phyloP scores from a whole-genome alignment of 2,888 invertebrate species.

The Hoplodrina blanda region DNA sequence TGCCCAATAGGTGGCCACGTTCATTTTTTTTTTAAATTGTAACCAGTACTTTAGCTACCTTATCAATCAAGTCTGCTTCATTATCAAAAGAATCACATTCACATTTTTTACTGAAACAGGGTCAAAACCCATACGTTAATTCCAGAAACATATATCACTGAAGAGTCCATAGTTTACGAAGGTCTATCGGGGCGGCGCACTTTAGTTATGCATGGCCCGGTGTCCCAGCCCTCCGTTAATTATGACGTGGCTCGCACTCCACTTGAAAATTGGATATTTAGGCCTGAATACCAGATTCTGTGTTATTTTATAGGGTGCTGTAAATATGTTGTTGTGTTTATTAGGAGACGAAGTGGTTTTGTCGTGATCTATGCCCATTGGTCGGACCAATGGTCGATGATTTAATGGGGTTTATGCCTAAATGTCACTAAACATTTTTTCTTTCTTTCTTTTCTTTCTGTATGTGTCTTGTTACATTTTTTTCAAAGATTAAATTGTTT shows the following conservation, averaged over 20 bases:
- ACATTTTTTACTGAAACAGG: background rate
- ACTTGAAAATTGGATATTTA: conserved; percentile 82
- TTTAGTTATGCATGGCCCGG: conserved; percentile 85
- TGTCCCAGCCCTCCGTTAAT: conserved; percentile 84
- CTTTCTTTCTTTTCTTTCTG: too few species aligned
- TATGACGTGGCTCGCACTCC: conserved; percentile 79
- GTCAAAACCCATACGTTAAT: conserved; percentile 14
- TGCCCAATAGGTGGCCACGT: too few species aligned
- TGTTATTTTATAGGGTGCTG: conserved; percentile 62
- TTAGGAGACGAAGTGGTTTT: background rate
- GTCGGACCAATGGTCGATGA: background rate
- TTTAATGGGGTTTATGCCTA: background rate
- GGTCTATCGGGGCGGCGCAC: conserved; percentile 72
- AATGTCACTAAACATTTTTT: too few species aligned
- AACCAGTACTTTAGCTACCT: rapidly evolving
- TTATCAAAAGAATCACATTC: background rate
- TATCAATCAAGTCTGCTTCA: background rate
- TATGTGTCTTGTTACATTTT: too few species aligned
- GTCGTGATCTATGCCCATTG: background rate
- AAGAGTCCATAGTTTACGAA: conserved; percentile 74
- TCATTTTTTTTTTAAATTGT: too few species aligned
- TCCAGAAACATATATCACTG: conserved; percentile 49
- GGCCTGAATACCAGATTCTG: conserved; percentile 70
- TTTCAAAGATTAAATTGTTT: background rate
- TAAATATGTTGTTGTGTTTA: conserved; percentile 2